Evolutionary conservation across 2,113 vertebrate species (phyloP).

Genomic region (Myxocyprinus asiaticus): DNA sequence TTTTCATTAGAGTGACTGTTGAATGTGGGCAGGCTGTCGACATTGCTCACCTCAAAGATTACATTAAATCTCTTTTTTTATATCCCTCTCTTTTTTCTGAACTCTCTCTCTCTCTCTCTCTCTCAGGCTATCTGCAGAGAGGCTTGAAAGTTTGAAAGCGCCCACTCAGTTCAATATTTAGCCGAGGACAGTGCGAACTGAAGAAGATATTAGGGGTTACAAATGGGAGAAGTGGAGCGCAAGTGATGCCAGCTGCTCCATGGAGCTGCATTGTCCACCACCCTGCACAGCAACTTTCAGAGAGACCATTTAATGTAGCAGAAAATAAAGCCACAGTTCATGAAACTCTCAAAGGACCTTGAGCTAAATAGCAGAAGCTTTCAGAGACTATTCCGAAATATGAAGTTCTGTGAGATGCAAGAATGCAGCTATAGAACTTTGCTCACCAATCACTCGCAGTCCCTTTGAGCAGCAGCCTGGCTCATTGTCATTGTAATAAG

Average conservation of each 20-base stretch:
- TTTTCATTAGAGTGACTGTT: background rate
- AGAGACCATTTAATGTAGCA: slow-evolving; percentile 13
- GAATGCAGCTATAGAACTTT: background rate
- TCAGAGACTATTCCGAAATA: background rate
- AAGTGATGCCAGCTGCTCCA: slow-evolving; percentile 1
- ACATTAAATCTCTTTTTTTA: background rate
- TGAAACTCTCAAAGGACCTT: slow-evolving; percentile 6
- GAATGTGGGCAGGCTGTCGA: slow-evolving; percentile 8
- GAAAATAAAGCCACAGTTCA: slow-evolving; percentile 20
- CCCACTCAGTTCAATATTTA: slow-evolving; percentile 25
- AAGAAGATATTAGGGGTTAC: slow-evolving; percentile 1
- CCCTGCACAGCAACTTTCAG: slow-evolving; percentile 9
- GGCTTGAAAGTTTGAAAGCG: background rate
- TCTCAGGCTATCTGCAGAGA: background rate
- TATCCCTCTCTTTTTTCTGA: background rate
- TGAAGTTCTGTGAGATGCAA: background rate
- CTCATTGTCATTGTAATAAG: no score
- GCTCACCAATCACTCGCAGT: background rate
- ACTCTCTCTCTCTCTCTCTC: background rate
- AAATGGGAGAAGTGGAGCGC: background rate
- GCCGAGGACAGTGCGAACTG: background rate
- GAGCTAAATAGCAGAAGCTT: slow-evolving; percentile 8
- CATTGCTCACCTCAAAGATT: slow-evolving; percentile 8
- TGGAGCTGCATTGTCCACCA: background rate
- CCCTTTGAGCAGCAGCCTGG: background rate